Evolutionary conservation across 2,113 vertebrate genomes (phyloP), one percentile per base, ranked within the genome.

Genomic region (Polypterus bichir): DNA sequence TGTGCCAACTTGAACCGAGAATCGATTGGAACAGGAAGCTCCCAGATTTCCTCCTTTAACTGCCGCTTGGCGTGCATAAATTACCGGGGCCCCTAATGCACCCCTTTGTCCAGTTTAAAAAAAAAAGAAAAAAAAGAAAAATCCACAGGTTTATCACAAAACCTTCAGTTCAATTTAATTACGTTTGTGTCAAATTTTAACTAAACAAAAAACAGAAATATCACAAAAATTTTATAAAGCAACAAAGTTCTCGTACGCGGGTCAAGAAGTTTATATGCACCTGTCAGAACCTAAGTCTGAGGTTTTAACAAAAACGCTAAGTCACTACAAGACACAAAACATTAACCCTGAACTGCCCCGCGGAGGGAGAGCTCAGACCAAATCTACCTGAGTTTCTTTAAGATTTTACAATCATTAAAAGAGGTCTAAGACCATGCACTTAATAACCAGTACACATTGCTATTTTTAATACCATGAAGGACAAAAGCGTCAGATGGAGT

Each of bases 401-500:
- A 77, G 79, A 76, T 81, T 85, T 89, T 91, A 92, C 92, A 91
- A 93, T 94, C 89, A 91, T 86, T 80, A 86, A 86, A 82, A 87
- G 77, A 86, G 88, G 90, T 90, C 90, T 89, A 91, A 75, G 86
- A 95, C 89, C 90, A 82, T 83, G 83, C 75, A 85, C 69, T 61
- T 27, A 11, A 69, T 62, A 66, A 64, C 67, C 65, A 79, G 81
- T 75, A 88, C 77, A 83, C 77, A 82, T 81, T 78, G 78, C 75
- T 77, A 27, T 83, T 86, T 86, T 88, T 80, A 89, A 89, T 27
- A 27, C 81, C 81, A 73, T 73, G 73, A 73, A 83, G 81, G 83
- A 83, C 85, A 82, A 74, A 79, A 72, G 27, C 27, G 27, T 27
- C 27, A 27, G 80, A 81, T 81, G 75, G 78, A 83, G 73, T 70